These are phyloP conservation scores for Schlechtendalia chinensis DNA, from an alignment of 1,140 invertebrate genomes.

Conservation along the genomic window DNA sequence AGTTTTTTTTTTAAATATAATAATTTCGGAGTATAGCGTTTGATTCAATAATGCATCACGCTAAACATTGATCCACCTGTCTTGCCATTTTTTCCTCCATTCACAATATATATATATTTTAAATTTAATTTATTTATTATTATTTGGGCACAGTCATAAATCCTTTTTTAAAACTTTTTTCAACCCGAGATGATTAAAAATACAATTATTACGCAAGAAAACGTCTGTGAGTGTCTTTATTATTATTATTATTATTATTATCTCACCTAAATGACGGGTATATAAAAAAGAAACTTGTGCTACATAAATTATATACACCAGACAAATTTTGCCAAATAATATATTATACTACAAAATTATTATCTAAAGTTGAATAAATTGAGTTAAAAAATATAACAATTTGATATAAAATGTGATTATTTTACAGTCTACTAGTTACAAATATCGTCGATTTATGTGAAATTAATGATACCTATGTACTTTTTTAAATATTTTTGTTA, in stretches of 20 bases:
- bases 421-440: not conserved
- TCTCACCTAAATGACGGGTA: conserved; percentile 30
- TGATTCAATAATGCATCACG: not conserved
- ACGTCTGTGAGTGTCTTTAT: conserved; percentile 29
- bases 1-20: not conserved
- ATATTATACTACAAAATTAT: not conserved
- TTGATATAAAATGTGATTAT: not conserved
- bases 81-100: not conserved
- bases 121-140: conserved; percentile 11
- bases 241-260: conserved; percentile 24
- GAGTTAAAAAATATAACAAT: conserved; percentile 21
- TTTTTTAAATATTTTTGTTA: not conserved
- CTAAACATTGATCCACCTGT: conserved; percentile 38
- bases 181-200: conserved; percentile 32
- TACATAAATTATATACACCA: conserved; percentile 13
- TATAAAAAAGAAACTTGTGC: conserved; percentile 11
- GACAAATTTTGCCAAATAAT: not conserved
- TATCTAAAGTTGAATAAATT: not conserved
- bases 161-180: conserved; percentile 34
- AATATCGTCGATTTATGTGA: not conserved
- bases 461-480: not conserved
- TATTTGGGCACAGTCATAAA: not conserved
- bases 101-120: not conserved
- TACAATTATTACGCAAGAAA: conserved; percentile 34
- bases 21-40: not conserved